Conservation (phyloP, 2,888 invertebrate genomes). For the Ophion costatus region DNA sequence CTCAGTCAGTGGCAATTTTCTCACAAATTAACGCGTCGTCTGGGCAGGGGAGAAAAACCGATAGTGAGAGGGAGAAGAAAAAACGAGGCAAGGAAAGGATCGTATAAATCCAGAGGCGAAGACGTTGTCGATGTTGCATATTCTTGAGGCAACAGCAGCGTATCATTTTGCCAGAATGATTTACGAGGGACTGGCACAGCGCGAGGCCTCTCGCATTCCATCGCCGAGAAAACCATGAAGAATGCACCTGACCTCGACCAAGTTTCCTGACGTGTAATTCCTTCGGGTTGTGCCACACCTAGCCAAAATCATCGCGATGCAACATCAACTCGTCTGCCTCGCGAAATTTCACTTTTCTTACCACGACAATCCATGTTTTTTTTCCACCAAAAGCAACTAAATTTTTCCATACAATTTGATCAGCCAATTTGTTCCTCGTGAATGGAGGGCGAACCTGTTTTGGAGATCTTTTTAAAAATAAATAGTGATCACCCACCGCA, state of each 20-base stretch:
- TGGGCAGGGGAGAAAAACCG: background rate
- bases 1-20: background rate
- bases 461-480: background rate
- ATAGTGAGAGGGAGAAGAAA: background rate
- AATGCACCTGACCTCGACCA: conserved; percentile 60
- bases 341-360: background rate
- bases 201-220: background rate
- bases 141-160: conserved; percentile 20
- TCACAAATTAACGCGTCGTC: background rate
- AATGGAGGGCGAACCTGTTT: no score
- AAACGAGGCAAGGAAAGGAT: background rate
- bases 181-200: conserved; percentile 50
- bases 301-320: background rate
- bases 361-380: background rate
- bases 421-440: no score
- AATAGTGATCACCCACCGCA: background rate
- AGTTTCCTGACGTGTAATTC: conserved; percentile 30
- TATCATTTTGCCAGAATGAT: conserved; percentile 57
- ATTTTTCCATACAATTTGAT: no score
- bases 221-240: conserved; percentile 45
- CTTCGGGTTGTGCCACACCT: conserved; percentile 27
- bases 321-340: background rate
- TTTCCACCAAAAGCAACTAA: background rate
- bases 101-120: background rate
- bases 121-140: background rate